Percentiles rank a stretch among this genome's conserved stretches.
Evolutionary conservation across 1,140 invertebrate genomes (phyloP).

Genomic region (Eupristina koningsbergeri): DNA sequence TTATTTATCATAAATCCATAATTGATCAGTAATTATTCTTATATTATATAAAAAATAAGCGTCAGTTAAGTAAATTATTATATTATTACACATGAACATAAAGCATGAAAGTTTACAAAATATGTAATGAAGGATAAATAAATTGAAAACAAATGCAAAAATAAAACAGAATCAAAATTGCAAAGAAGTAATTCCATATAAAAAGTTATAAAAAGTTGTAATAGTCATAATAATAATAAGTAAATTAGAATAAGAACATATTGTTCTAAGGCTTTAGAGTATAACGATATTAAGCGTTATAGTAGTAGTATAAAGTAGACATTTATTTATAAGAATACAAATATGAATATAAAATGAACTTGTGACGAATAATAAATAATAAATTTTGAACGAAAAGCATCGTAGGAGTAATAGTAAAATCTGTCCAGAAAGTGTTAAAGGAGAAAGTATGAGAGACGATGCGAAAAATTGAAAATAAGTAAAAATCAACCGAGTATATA

Average conservation of each 20-base stretch:
- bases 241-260: conserved; percentile 30
- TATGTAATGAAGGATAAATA: too few species aligned
- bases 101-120: too few species aligned
- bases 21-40: too few species aligned
- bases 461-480: conserved; percentile 36
- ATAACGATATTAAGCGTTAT: too few species aligned
- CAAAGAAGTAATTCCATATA: conserved; percentile 18
- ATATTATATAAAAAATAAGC: too few species aligned
- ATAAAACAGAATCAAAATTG: neutral
- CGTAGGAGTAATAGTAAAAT: neutral
- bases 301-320: conserved; percentile 15
- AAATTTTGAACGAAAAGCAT: neutral
- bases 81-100: too few species aligned
- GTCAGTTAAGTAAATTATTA: too few species aligned
- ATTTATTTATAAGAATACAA: conserved; percentile 8
- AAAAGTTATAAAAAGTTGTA: conserved; percentile 22
- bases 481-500: neutral
- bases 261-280: neutral
- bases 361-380: neutral
- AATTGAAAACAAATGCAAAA: too few species aligned
- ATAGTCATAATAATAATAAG: too few species aligned
- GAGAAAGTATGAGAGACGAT: neutral
- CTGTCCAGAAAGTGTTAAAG: neutral
- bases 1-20: too few species aligned
- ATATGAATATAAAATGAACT: conserved; percentile 41